These are phyloP conservation scores for Microcebus jonahi DNA, from an alignment of 2,113 vertebrate species.

Conservation along the genomic window DNA sequence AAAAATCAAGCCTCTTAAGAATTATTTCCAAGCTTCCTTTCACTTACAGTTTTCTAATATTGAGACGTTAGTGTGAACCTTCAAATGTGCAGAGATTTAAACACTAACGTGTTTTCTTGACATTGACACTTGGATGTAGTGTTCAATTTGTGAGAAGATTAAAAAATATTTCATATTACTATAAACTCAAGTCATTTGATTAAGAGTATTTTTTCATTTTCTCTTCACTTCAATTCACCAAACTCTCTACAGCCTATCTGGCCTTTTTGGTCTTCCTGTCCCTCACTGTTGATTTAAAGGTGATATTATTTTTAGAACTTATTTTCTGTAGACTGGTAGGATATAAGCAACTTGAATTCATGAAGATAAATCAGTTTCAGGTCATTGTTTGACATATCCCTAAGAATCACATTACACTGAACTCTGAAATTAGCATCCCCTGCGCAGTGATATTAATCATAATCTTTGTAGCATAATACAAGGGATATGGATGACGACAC, in stretches of 20 bases:
- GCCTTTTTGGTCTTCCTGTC: background rate
- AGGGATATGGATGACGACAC: background rate
- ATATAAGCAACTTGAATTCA: background rate
- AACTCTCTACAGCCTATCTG: background rate
- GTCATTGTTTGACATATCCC: background rate
- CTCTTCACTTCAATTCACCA: background rate
- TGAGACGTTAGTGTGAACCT: background rate
- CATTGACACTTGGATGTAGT: background rate
- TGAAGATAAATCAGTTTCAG: background rate
- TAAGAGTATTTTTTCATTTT: background rate
- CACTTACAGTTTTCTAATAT: slow-evolving; percentile 21
- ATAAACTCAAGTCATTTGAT: background rate
- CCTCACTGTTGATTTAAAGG: background rate
- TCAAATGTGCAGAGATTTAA: slow-evolving; percentile 35
- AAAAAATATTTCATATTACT: background rate
- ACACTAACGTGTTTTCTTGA: background rate
- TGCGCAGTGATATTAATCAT: background rate
- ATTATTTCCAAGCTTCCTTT: slow-evolving; percentile 50
- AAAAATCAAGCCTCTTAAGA: slow-evolving; percentile 55
- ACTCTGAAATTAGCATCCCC: background rate
- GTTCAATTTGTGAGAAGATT: background rate
- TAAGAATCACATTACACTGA: background rate
- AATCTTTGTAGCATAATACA: background rate
- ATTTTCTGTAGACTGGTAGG: background rate
- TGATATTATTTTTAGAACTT: background rate